These are phyloP conservation scores for Lycopodina hypogea DNA, from an alignment of 37 sponge, comb jelly and placozoan species.

Conservation along the genomic window DNA sequence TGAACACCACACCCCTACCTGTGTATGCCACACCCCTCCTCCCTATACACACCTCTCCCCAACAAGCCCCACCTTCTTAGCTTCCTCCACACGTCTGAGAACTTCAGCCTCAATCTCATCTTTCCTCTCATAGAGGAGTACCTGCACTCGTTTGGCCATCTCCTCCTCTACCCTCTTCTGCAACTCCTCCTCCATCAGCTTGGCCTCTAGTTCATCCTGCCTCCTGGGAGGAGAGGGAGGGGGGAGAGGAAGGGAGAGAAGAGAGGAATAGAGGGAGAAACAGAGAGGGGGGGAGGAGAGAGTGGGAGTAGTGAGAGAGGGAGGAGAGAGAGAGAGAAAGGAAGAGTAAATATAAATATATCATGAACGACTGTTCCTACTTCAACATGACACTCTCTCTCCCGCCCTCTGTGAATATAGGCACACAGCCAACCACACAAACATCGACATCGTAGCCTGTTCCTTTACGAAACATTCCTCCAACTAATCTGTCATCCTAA, in stretches of 20 bases:
- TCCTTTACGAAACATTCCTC: too few species aligned
- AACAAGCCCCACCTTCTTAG: slow-evolving; percentile 49
- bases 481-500: too few species aligned
- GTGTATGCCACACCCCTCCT: too few species aligned
- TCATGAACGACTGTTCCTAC: too few species aligned
- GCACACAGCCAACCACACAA: too few species aligned
- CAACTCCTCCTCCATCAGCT: slow-evolving; percentile 70
- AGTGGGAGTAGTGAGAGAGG: too few species aligned
- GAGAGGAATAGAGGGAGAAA: too few species aligned
- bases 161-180: slow-evolving; percentile 62
- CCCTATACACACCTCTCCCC: too few species aligned
- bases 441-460: too few species aligned
- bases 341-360: slow-evolving; percentile 6
- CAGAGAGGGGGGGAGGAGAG: slow-evolving; percentile 13
- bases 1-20: too few species aligned
- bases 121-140: slow-evolving; percentile 65
- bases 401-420: too few species aligned
- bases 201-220: slow-evolving; percentile 68
- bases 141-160: slow-evolving; percentile 61
- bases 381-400: too few species aligned
- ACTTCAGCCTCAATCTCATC: slow-evolving; percentile 85
- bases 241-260: slow-evolving; percentile 25
- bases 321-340: slow-evolving; percentile 15
- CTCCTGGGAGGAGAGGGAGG: slow-evolving; percentile 27
- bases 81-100: slow-evolving; percentile 74